A percentile compares a stretch with the other conserved stretches of the same genome.
Evolutionary conservation across 2,888 invertebrate genomes (phyloP).

Genomic region (Penaeus monodon): DNA sequence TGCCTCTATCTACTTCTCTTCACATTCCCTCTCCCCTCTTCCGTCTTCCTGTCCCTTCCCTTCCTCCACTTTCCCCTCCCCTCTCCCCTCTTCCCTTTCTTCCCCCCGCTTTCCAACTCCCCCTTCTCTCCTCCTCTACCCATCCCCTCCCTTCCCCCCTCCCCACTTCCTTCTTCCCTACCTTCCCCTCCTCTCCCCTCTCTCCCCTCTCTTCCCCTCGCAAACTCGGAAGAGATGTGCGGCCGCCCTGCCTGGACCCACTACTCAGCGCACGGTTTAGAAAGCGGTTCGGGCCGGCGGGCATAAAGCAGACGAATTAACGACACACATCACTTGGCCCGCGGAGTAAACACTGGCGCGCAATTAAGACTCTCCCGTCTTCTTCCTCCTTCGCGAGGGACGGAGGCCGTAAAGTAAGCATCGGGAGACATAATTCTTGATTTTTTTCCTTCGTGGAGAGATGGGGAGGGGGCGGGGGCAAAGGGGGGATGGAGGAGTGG

Average conservation of each 20-base stretch:
- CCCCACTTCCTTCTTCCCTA: background rate
- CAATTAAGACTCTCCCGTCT: slow-evolving; percentile 41
- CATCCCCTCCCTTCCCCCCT: too few relatives aligned
- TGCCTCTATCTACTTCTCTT: too few relatives aligned
- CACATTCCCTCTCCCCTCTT: too few relatives aligned
- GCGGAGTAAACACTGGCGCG: slow-evolving; percentile 39
- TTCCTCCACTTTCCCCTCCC: too few relatives aligned
- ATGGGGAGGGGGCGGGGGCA: too few relatives aligned
- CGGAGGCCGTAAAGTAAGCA: slow-evolving; percentile 36
- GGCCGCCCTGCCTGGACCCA: too few relatives aligned
- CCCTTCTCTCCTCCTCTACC: too few relatives aligned
- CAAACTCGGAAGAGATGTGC: background rate
- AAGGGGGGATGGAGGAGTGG: too few relatives aligned
- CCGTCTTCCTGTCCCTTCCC: too few relatives aligned
- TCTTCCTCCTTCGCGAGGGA: slow-evolving; percentile 2
- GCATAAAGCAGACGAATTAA: slow-evolving; percentile 37
- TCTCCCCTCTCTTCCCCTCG: slow-evolving; percentile 9
- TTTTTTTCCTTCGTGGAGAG: slow-evolving; percentile 14
- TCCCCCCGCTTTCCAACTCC: too few relatives aligned
- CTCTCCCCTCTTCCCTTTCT: too few relatives aligned
- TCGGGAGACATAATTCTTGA: slow-evolving; percentile 28
- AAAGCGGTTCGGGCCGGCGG: slow-evolving; percentile 1
- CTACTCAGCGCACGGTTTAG: background rate
- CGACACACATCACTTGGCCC: slow-evolving; percentile 41
- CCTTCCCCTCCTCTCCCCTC: background rate